phyloP scores from a whole-genome alignment of 2,888 invertebrate species.

The Tachystola acroxantha region DNA sequence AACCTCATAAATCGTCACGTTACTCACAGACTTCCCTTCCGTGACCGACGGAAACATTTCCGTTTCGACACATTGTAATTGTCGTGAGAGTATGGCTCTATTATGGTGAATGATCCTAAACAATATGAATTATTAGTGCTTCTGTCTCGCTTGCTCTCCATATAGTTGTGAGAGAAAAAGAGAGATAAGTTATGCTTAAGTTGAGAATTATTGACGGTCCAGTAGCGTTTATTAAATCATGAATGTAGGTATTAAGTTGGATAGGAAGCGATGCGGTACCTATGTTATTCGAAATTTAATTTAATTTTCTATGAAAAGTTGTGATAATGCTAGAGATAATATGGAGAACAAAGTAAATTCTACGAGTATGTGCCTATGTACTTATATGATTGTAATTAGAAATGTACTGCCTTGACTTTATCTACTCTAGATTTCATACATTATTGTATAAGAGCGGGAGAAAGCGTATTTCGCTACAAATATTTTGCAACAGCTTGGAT shows the following conservation, averaged over 20 bases:
- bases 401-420: too few species aligned
- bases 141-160: constrained; percentile 25
- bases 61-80: constrained; percentile 62
- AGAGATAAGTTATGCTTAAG: constrained; percentile 28
- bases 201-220: constrained; percentile 30
- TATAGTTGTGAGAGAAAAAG: constrained; percentile 17
- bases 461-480: too few species aligned
- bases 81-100: constrained; percentile 48
- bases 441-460: too few species aligned
- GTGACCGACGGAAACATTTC: constrained; percentile 49
- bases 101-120: constrained; percentile 29
- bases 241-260: constrained; percentile 19
- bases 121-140: constrained; percentile 36
- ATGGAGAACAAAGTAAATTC: too few species aligned
- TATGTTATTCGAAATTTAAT: too few species aligned
- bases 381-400: too few species aligned
- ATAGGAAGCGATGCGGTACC: too few species aligned
- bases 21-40: constrained; percentile 30
- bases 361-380: too few species aligned
- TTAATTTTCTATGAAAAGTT: too few species aligned
- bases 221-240: constrained; percentile 13
- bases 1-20: constrained; percentile 23
- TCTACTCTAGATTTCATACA: too few species aligned
- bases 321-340: too few species aligned
- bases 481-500: too few species aligned